Percentiles rank a stretch among this genome's conserved stretches.
phyloP scores from a whole-genome alignment of 1,140 invertebrate species.

The Drosophila pectinifera region DNA sequence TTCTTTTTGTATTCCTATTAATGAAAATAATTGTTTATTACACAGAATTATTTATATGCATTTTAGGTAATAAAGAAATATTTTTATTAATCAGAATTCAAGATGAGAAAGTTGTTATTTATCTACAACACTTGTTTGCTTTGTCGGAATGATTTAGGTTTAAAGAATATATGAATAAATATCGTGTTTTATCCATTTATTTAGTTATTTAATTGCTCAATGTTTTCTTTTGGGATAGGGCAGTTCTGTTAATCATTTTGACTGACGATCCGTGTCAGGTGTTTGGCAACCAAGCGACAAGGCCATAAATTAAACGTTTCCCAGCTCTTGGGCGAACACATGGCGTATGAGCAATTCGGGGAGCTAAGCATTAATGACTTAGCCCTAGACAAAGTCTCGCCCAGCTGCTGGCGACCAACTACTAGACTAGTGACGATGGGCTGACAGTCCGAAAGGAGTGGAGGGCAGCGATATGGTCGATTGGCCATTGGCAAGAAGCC shows the following conservation, averaged over 20 bases:
- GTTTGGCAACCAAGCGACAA: conserved; percentile 58
- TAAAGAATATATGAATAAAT: not conserved
- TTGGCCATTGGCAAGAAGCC: conserved; percentile 71
- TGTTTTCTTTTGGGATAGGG: conserved; percentile 43
- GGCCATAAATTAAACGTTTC: conserved; percentile 55
- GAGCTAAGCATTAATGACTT: conserved; percentile 67
- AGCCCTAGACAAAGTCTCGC: conserved; percentile 50
- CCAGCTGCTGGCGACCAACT: conserved; percentile 31
- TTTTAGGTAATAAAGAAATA: no score
- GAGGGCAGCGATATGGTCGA: conserved; percentile 26
- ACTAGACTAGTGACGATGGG: conserved; percentile 45
- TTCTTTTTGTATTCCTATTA: no score
- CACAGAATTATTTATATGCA: no score
- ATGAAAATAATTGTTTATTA: no score
- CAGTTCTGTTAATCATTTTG: conserved; percentile 41
- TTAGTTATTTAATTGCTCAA: conserved; percentile 2
- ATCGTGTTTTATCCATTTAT: not conserved
- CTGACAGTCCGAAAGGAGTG: conserved; percentile 44
- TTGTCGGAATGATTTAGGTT: no score
- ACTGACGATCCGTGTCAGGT: conserved; percentile 63
- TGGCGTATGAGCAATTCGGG: conserved; percentile 64
- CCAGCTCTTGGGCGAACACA: conserved; percentile 30
- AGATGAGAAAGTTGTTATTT: not conserved
- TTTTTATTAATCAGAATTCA: not conserved
- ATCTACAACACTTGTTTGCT: no score